phyloP scores from a whole-genome alignment of 1,140 invertebrate species.

The Drepana arcuata region DNA sequence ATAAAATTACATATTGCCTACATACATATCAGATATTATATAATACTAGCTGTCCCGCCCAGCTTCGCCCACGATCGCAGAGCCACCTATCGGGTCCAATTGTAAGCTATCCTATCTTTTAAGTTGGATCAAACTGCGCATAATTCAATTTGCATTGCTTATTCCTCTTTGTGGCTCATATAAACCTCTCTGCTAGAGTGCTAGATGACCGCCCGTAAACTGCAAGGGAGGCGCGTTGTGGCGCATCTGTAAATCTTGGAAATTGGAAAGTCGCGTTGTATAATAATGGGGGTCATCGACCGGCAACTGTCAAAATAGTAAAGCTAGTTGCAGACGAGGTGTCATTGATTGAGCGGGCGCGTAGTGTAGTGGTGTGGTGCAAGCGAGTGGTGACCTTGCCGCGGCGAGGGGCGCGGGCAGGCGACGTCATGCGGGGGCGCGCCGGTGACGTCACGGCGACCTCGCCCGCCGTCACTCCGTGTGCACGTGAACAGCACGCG shows the following conservation, averaged over 20 bases:
- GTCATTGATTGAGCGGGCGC: conserved; percentile 21
- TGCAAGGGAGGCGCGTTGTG: neutral
- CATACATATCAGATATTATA: too few species aligned
- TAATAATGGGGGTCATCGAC: conserved; percentile 35
- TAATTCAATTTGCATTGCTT: neutral
- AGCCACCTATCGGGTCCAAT: too few species aligned
- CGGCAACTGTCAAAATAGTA: conserved; percentile 38
- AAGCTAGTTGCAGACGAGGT: conserved; percentile 21
- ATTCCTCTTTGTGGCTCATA: neutral
- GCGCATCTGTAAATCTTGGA: neutral
- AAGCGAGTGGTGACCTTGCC: conserved; percentile 45
- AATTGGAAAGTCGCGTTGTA: neutral
- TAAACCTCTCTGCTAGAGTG: neutral
- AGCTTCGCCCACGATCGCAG: too few species aligned
- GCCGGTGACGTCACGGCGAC: conserved; percentile 70
- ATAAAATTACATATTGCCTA: too few species aligned
- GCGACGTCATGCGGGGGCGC: conserved; percentile 59
- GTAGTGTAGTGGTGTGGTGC: conserved; percentile 16
- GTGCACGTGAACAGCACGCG: conserved; percentile 75
- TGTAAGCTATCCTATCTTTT: too few species aligned
- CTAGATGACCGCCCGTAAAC: neutral
- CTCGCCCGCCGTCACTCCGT: conserved; percentile 64
- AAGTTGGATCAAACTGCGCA: too few species aligned
- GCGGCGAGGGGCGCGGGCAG: conserved; percentile 32
- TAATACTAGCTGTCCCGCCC: too few species aligned